phyloP scores from a whole-genome alignment of 2,797 vertebrate genomes.

The Poecilia velifera region DNA sequence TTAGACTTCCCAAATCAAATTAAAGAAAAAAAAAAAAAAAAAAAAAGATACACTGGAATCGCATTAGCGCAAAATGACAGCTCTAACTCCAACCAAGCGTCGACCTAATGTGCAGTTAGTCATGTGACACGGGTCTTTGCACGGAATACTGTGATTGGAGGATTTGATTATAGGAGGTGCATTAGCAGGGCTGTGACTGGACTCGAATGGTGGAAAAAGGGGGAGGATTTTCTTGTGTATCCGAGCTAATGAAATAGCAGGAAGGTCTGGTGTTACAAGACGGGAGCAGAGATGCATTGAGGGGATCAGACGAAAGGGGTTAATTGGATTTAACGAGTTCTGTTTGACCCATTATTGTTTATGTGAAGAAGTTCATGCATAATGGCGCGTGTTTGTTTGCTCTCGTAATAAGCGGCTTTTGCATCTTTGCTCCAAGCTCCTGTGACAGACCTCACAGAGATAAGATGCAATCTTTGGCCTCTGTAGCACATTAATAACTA shows the following conservation, averaged over 20 bases:
- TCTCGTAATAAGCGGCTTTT: slow-evolving; percentile 42
- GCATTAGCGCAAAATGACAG: slow-evolving; percentile 81
- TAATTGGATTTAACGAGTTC: slow-evolving; percentile 71
- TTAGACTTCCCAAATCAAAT: slow-evolving; percentile 80
- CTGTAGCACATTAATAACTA: slow-evolving; percentile 69
- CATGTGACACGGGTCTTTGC: slow-evolving; percentile 74
- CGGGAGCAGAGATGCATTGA: slow-evolving; percentile 52
- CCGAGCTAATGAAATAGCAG: slow-evolving; percentile 77
- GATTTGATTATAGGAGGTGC: slow-evolving; percentile 80
- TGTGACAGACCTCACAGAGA: slow-evolving; percentile 56
- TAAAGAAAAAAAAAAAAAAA: slow-evolving; percentile 74
- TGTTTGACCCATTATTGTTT: slow-evolving; percentile 67
- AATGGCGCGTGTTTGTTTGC: slow-evolving; percentile 48
- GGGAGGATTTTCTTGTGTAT: slow-evolving; percentile 5
- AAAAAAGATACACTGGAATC: slow-evolving; percentile 68
- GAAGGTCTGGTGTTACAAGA: slow-evolving; percentile 80
- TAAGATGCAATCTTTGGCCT: slow-evolving; percentile 75
- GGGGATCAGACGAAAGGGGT: slow-evolving; percentile 57
- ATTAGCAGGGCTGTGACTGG: slow-evolving; percentile 78
- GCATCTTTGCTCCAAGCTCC: slow-evolving; percentile 38
- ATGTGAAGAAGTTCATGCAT: slow-evolving; percentile 52
- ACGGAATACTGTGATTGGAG: slow-evolving; percentile 76
- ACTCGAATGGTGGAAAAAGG: slow-evolving; percentile 58
- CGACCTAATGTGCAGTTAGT: slow-evolving; percentile 65
- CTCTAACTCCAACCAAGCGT: slow-evolving; percentile 67